Base-by-base conservation (phyloP, 1,140 invertebrate genomes). In the Drosophila kepulauana region DNA sequence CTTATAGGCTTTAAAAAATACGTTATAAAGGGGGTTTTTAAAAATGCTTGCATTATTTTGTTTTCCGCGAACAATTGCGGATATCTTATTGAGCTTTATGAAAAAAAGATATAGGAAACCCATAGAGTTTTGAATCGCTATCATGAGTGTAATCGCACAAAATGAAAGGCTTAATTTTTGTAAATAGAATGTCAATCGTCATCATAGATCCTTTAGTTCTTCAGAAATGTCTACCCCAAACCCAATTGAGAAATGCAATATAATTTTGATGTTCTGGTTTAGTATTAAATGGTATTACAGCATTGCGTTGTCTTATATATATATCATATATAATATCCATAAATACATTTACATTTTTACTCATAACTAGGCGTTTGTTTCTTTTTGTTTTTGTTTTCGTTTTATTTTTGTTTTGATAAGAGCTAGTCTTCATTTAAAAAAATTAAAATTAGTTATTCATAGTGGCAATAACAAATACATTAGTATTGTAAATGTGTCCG, bases 231-330 rank as follows among this genome's bases (percentile, higher is more conserved):
- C 35, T 38, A 33, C 33, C 15, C 30, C 11, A n/a, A 3, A 6
- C 41, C 41, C 28, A 54, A 54, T 54, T 48, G 28, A 20, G 51
- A 61, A 75, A 10, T 11, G 1, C 20, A 43, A 7, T 48, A 25
- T 45, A 62, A 75, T 78, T 87, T 70, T 56, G 15, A 57, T 63
- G 43, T 63, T 75, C 35, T 46, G 61, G 61, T 75, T 88, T 75
- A 84, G 79, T 84, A 75, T 89, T 88, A 88, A 88, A 88, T 88
- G 80, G 69, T 88, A 88, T 80, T 84, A 88, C 80, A 87, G 80
- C 84, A 87, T 87, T 87, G 84, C 80, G 70, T 82, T 82, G 56
- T 84, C 80, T 88, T 87, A 88, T 41, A 87, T 71, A 79, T 87
- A 82, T 84, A 63, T 8, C 35, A 82, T 84, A 80, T 87, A 89